A percentile compares a stretch with the other conserved stretches of the same genome.
phyloP scores from a whole-genome alignment of 2,797 vertebrate genomes.

The Tragopan temminckii region DNA sequence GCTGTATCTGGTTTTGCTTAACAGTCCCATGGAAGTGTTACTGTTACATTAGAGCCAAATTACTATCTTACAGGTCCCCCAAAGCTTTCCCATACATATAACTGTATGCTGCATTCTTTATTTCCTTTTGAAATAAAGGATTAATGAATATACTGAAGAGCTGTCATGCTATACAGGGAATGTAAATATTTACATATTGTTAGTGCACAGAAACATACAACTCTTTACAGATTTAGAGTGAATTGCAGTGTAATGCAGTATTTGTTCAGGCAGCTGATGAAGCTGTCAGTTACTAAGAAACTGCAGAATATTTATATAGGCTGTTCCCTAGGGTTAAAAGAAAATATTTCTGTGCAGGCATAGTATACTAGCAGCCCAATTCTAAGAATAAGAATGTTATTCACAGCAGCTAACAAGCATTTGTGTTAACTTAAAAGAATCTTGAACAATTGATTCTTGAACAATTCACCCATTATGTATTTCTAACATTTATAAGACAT shows the following conservation, averaged over 20 bases:
- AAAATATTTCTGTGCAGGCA: neutral
- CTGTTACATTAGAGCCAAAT: neutral
- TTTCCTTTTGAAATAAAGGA: neutral
- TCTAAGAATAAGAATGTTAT: neutral
- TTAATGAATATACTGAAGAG: neutral
- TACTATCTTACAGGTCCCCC: neutral
- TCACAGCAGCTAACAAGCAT: neutral
- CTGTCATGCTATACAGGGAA: neutral
- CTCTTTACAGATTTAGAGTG: neutral
- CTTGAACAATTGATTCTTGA: neutral
- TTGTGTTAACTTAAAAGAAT: neutral
- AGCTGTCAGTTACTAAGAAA: neutral
- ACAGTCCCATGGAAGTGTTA: neutral
- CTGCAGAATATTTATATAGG: neutral
- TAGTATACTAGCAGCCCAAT: neutral
- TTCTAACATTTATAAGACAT: neutral
- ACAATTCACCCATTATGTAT: neutral
- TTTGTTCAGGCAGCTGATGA: neutral
- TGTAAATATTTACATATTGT: rapidly evolving
- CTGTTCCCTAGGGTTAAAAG: neutral
- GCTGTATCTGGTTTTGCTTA: conserved; percentile 10
- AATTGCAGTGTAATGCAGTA: neutral
- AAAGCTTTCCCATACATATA: neutral
- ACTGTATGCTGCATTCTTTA: neutral
- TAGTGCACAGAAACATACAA: neutral